Conservation (phyloP, 64 coral and sea anemone species). For the Platygyra sinensis region DNA sequence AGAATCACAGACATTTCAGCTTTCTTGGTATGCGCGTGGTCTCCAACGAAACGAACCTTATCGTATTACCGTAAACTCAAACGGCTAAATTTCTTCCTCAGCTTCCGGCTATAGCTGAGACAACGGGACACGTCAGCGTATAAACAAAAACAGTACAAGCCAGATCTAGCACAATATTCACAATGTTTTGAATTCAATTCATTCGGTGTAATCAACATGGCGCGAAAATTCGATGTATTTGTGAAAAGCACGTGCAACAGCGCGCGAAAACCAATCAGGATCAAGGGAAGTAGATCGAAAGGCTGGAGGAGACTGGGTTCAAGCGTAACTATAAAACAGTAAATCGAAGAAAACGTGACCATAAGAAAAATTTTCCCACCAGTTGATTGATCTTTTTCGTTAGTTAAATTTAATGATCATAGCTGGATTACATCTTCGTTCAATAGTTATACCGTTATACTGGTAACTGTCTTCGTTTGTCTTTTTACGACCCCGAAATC, state of each 20-base stretch:
- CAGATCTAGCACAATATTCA: background rate
- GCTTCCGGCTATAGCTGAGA: background rate
- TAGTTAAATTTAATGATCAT: background rate
- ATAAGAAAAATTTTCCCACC: too few species aligned
- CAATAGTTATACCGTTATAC: background rate
- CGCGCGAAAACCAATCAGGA: slow-evolving; percentile 8
- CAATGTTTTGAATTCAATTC: background rate
- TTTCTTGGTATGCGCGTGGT: background rate
- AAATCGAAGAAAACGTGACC: too few species aligned
- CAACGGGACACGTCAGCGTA: slow-evolving; percentile 19
- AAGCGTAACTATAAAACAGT: too few species aligned
- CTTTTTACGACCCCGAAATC: background rate
- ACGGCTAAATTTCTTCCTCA: background rate
- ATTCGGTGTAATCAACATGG: background rate
- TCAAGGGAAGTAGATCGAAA: background rate
- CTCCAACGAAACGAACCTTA: background rate
- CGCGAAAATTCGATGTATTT: background rate
- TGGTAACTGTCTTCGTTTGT: background rate
- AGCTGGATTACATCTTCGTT: background rate
- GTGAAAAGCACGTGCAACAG: background rate
- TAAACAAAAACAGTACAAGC: background rate
- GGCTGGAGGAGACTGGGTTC: too few species aligned
- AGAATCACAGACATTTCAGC: slow-evolving; percentile 25
- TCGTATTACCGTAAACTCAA: background rate
- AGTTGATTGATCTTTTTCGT: background rate